Conservation (phyloP, 2,113 vertebrate species). For the Cynopterus brachyotis region DNA sequence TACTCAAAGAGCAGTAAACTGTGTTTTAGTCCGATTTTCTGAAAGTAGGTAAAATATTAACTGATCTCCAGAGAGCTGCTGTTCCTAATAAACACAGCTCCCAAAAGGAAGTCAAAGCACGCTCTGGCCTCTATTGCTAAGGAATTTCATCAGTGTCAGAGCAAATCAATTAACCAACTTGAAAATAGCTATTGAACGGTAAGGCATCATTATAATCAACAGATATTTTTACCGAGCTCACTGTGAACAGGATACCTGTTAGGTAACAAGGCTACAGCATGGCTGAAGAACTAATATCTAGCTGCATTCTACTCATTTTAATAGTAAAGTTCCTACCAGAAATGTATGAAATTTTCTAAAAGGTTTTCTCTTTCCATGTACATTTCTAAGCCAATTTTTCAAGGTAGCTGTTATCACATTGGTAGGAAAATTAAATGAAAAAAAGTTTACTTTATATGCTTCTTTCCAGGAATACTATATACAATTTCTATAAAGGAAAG, state of each 20-base stretch:
- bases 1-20: not conserved
- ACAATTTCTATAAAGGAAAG: not conserved
- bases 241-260: not conserved
- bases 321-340: not conserved
- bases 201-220: not conserved
- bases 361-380: not conserved
- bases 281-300: not conserved
- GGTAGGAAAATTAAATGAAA: not conserved
- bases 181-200: not conserved
- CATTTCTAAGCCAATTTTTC: not conserved
- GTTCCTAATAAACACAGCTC: not conserved
- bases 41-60: conserved; percentile 37
- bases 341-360: not conserved
- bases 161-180: not conserved
- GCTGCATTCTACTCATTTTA: not conserved
- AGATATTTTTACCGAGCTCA: not conserved
- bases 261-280: not conserved
- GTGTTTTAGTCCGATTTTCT: not conserved
- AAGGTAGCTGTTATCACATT: not conserved
- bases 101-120: not conserved
- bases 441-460: not conserved
- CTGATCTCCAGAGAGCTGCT: not conserved
- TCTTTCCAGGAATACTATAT: not conserved
- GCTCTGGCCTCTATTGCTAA: not conserved
- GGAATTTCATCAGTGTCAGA: not conserved